Evolutionary conservation across 2,113 vertebrate species (phyloP), one percentile per base, ranked within the genome.

Genomic region (Parotia lawesii): DNA sequence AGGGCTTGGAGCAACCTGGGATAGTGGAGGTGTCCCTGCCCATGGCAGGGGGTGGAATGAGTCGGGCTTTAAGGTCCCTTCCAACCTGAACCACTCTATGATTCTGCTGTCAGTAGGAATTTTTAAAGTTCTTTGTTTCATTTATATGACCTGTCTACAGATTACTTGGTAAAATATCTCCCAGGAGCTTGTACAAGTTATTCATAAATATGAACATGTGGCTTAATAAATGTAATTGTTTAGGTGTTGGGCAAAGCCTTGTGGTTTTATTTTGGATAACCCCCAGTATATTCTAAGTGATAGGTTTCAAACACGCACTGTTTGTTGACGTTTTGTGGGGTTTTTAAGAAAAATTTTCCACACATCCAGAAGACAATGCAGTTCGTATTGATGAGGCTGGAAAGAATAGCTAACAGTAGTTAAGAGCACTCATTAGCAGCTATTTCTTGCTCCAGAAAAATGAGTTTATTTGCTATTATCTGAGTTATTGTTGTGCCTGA

Each of bases 1-100:
- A 0, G 5, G 31, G 14, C 25, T 69, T 64, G 75, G 50, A 72
- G 17, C 25, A 64, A 0, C 31, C 42, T 72, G 35, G 31, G 17
- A 0, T 9, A 13, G 12, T 65, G 67, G 22, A 11, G 19, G 27
- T 61, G 38, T 7, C 19, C 15, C 51, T 72, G 42, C 14, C 14
- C 50, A 22, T 14, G 33, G 22, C 37, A 57, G 9, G 6, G 4
- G 3, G 14, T 31, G 33, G 24, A 17, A 45, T 16, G 5, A 7
- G 29, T 38, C 40, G n/a, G 3, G 6, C 28, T 29, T 66, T 29
- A 45, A 25, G 13, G 20, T 12, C 28, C 11, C 28, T 81, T 12
- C 45, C 69, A 74, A 10, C 19, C 9, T 5, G 47, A 60, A 14
- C 13, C 5, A 7, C 51, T 66, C 19, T 20, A 6, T 66, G 13